These are phyloP conservation scores for Aradophagus sp. DNA, from an alignment of 1,140 invertebrate genomes.

Conservation along the genomic window DNA sequence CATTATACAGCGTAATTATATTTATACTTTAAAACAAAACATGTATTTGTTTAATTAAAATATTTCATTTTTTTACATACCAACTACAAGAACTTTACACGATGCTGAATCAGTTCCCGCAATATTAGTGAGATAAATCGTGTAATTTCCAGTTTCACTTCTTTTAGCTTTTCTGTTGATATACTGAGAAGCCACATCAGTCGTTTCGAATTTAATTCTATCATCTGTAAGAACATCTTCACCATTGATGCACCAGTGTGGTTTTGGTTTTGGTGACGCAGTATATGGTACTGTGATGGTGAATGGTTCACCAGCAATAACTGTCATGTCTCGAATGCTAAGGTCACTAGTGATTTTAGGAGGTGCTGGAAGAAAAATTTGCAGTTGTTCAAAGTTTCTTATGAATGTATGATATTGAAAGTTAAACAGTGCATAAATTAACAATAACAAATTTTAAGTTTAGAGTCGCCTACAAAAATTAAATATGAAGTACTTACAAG, in stretches of 20 bases:
- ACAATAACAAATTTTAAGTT: no score
- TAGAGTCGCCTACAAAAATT: no score
- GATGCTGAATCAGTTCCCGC: conserved; percentile 92
- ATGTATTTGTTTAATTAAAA: no score
- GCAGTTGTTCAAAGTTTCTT: no score
- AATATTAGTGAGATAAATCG: conserved; percentile 89
- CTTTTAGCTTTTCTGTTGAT: conserved; percentile 91
- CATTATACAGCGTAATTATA: no score
- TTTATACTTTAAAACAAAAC: no score
- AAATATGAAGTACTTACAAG: conserved; percentile 79
- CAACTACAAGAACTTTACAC: conserved; percentile 88
- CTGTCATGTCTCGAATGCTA: conserved; percentile 94
- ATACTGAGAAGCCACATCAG: conserved; percentile 86
- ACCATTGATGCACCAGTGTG: conserved; percentile 91
- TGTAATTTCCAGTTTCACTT: conserved; percentile 93
- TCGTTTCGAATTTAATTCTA: conserved; percentile 91
- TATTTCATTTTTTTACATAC: conserved; percentile 74
- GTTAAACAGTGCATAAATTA: no score
- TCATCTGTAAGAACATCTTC: conserved; percentile 87
- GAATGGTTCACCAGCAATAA: conserved; percentile 96
- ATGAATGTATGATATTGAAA: conserved; percentile 12
- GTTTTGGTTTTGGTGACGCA: conserved; percentile 91
- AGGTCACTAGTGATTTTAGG: conserved; percentile 95
- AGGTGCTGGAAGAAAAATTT: conserved; percentile 74
- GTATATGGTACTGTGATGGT: conserved; percentile 95